phyloP scores from a whole-genome alignment of 2,797 vertebrate genomes.

The Gorsachius magnificus region DNA sequence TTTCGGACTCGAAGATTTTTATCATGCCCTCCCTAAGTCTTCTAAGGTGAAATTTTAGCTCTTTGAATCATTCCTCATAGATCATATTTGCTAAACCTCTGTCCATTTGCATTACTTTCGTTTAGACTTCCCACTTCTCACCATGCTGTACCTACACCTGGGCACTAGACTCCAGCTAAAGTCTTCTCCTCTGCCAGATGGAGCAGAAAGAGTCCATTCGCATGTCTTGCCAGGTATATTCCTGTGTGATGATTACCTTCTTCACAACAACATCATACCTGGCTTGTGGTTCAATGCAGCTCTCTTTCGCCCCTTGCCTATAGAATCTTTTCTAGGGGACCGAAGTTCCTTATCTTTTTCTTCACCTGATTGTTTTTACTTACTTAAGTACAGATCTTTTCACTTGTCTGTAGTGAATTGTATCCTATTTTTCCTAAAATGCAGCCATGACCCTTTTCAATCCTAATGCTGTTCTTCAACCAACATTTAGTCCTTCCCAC shows the following conservation, averaged over 20 bases:
- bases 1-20: not conserved
- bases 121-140: not conserved
- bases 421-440: not conserved
- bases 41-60: not conserved
- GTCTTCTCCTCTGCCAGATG: not conserved
- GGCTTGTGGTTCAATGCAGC: not conserved
- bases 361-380: not conserved
- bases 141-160: not conserved
- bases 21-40: not conserved
- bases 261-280: not conserved
- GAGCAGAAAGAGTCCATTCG: not conserved
- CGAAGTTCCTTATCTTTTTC: not conserved
- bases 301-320: not conserved
- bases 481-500: not conserved
- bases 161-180: fast-evolving
- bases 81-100: not conserved
- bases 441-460: not conserved
- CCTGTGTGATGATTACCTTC: not conserved
- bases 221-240: fast-evolving
- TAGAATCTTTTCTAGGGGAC: not conserved
- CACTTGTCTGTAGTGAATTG: not conserved
- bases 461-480: not conserved
- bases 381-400: not conserved
- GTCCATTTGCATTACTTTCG: not conserved
- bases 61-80: not conserved